phyloP scores from a whole-genome alignment of 1,140 invertebrate genomes.

The Spodoptera litura region DNA sequence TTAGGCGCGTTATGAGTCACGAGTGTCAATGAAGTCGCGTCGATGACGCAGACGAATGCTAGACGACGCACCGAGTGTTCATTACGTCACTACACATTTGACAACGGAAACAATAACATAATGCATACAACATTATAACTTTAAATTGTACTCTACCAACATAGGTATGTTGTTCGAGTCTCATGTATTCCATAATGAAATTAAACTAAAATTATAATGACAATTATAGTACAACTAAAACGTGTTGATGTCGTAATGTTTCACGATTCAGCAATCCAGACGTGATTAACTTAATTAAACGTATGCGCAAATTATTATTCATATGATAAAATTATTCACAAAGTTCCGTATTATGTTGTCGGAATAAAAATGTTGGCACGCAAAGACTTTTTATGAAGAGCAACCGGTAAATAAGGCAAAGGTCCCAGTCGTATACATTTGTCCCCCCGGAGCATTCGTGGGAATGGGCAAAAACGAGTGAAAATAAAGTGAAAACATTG shows the following conservation, averaged over 20 bases:
- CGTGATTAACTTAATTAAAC: slow-evolving; percentile 30
- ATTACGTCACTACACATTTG: slow-evolving; percentile 8
- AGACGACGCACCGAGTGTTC: slow-evolving; percentile 11
- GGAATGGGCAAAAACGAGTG: slow-evolving; percentile 71
- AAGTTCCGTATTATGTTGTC: slow-evolving; percentile 40
- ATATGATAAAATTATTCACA: slow-evolving; percentile 42
- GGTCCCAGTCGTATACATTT: slow-evolving; percentile 63
- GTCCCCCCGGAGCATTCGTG: slow-evolving; percentile 63
- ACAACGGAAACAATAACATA: slow-evolving; percentile 3
- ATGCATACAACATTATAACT: neutral
- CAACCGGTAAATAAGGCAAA: slow-evolving; percentile 65
- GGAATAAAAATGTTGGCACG: slow-evolving; percentile 49
- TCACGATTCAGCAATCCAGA: slow-evolving; percentile 24
- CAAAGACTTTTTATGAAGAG: slow-evolving; percentile 59
- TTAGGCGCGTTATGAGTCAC: slow-evolving; percentile 20
- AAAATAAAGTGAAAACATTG: slow-evolving; percentile 76
- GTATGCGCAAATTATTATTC: slow-evolving; percentile 40
- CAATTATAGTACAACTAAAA: slow-evolving; percentile 19
- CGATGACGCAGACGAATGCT: slow-evolving; percentile 12
- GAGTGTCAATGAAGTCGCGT: slow-evolving; percentile 18
- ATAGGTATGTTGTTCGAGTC: neutral
- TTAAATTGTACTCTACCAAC: neutral
- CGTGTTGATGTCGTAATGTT: slow-evolving; percentile 13
- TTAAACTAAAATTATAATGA: slow-evolving; percentile 9
- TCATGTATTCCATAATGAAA: neutral